These are phyloP conservation scores for Neodiprion pinetum DNA, from an alignment of 1,140 invertebrate species.

Conservation along the genomic window DNA sequence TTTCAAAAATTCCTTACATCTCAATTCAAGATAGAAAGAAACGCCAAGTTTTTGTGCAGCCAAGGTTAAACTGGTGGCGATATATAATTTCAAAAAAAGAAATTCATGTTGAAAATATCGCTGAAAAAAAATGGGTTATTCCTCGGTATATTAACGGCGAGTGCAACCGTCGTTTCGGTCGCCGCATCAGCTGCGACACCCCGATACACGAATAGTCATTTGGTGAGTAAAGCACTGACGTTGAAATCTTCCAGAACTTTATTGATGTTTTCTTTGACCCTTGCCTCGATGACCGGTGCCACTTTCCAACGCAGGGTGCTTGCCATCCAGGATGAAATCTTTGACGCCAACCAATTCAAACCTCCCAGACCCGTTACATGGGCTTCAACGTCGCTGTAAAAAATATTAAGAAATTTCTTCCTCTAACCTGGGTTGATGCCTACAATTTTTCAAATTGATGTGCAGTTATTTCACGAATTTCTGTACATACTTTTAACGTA, in stretches of 20 bases:
- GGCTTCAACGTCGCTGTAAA: conserved; percentile 34
- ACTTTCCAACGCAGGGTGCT: conserved; percentile 34
- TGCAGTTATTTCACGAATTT: too few species aligned
- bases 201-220: conserved; percentile 14
- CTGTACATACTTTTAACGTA: too few species aligned
- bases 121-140: too few species aligned
- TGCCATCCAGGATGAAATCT: conserved; percentile 37
- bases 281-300: conserved; percentile 33
- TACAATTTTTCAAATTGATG: not conserved
- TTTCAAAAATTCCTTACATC: too few species aligned
- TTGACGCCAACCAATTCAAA: conserved; percentile 38
- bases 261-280: conserved; percentile 34
- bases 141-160: too few species aligned
- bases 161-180: too few species aligned
- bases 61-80: too few species aligned
- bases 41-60: too few species aligned
- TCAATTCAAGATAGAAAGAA: too few species aligned
- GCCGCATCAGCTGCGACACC: not conserved
- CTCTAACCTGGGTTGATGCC: not conserved
- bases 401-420: conserved; percentile 16
- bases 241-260: conserved; percentile 33
- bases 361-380: conserved; percentile 38
- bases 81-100: too few species aligned
- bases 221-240: conserved; percentile 14
- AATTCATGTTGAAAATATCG: too few species aligned